phyloP scores from a whole-genome alignment of 2,797 vertebrate species.

The Rhynchonycteris naso region DNA sequence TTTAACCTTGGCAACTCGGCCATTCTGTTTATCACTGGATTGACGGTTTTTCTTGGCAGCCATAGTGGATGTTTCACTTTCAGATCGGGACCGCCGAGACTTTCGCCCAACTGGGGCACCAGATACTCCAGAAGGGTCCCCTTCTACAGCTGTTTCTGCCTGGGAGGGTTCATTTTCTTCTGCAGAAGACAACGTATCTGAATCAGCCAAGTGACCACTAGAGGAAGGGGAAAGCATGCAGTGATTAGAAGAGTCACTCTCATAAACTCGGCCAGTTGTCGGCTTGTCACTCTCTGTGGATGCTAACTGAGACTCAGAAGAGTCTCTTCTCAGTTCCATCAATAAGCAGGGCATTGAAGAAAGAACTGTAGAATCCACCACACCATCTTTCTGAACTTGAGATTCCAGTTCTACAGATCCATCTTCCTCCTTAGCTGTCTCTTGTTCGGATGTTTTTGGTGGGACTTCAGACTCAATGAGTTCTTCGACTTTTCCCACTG shows the following conservation, averaged over 20 bases:
- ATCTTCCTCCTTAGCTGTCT: conserved; percentile 87
- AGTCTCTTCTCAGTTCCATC: conserved; percentile 95
- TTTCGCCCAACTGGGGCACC: conserved; percentile 89
- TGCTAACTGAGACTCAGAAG: conserved; percentile 93
- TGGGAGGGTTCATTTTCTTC: conserved; percentile 90
- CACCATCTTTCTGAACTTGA: conserved; percentile 88
- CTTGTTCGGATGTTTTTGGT: conserved; percentile 89
- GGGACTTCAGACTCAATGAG: conserved; percentile 91
- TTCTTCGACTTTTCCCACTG: conserved; percentile 93
- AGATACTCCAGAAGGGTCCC: conserved; percentile 85
- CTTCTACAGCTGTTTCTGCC: conserved; percentile 85
- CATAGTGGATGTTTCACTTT: conserved; percentile 95
- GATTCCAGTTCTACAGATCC: conserved; percentile 90
- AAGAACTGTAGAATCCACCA: conserved; percentile 90
- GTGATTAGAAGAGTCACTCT: conserved; percentile 98
- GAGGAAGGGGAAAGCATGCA: conserved; percentile 99
- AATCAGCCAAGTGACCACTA: conserved; percentile 97
- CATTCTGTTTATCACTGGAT: conserved; percentile 95
- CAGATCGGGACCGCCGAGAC: conserved; percentile 95
- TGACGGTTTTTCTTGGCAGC: conserved; percentile 98
- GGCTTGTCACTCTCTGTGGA: conserved; percentile 94
- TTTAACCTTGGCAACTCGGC: conserved; percentile 92
- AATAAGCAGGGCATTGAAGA: conserved; percentile 95
- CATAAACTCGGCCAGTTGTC: conserved; percentile 87
- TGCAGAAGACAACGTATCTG: conserved; percentile 96